Evolutionary conservation across 2,113 vertebrate genomes (phyloP), one percentile per base, ranked within the genome.

Genomic region (Marcusenius ussheri): DNA sequence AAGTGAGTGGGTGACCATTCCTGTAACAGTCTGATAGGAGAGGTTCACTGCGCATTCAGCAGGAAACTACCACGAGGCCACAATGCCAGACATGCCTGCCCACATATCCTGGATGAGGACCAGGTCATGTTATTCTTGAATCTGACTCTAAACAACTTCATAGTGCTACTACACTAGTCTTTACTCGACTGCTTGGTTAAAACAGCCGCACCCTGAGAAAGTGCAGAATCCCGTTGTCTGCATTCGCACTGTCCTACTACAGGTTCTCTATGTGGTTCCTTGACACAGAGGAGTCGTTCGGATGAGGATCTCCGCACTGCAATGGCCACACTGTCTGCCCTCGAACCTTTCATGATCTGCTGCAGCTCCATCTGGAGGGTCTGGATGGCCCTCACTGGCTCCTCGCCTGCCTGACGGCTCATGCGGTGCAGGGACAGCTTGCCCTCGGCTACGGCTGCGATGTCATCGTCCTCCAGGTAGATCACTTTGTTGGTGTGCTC

Each of bases 401-500:
- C 96, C 9, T 97, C 98, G 0, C 96, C 97, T 0, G 96, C 97
- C 17, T 94, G 95, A 83, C 97, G 96, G 91, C 96, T 95, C 0
- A 98, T 83, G 19, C 98, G 96, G 92, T 98, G 98, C 93, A 99
- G 97, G 0, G 97, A 98, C 92, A 99, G 97, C 66, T 97, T 97
- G 90, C 98, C 98, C 21, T 94, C 95, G 4, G 93, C 94, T 89
- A 98, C 98, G 7, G 96, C 96, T 0, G 98, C 98, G 0, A 99
- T 96, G 91, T 99, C 98, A 88, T 98, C 95, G 7, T 99, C 98
- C 93, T 99, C 98, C 62, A 99, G 90, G 94, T 98, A 99, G 92
- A 99, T 94, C 74, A 99, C 98, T 91, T 97, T 96, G 94, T 99
- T 99, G 92, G 98, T 99, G 93, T 99, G 97, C 88, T 99, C 98